Conservation (phyloP, 1,140 invertebrate genomes). For the Aphaenogaster floridana region DNA sequence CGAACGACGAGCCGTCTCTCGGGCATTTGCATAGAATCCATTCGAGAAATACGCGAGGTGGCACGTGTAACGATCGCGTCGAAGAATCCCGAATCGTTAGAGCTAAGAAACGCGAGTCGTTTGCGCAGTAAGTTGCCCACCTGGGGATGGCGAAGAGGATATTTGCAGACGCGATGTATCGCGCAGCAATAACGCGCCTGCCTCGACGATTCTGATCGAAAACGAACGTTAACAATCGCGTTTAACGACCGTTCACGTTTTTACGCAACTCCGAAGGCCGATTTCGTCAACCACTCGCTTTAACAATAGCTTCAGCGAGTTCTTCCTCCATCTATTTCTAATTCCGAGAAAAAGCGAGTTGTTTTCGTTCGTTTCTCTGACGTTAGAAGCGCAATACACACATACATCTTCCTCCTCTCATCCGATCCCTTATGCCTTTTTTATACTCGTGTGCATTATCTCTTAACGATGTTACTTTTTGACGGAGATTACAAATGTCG, state of each 20-base stretch:
- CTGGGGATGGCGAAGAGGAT: neutral
- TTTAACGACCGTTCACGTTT: neutral
- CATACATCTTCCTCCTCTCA: constrained; percentile 1
- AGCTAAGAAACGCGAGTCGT: neutral
- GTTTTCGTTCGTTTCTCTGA: neutral
- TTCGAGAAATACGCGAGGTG: neutral
- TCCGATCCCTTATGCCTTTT: neutral
- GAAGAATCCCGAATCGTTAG: constrained; percentile 15
- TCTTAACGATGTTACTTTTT: constrained; percentile 10
- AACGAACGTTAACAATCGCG: neutral
- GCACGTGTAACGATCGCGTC: neutral
- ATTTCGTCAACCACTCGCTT: constrained; percentile 15
- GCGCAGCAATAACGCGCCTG: neutral
- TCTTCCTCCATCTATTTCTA: constrained; percentile 19
- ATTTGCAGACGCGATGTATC: constrained; percentile 12
- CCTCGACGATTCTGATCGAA: neutral
- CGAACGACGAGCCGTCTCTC: neutral
- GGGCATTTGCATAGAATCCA: constrained; percentile 19
- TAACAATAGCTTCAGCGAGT: neutral
- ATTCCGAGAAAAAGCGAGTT: neutral
- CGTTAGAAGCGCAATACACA: neutral
- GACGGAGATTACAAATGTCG: constrained; percentile 16
- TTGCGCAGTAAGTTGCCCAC: neutral
- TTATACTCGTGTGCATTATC: neutral
- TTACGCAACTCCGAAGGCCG: neutral